These are phyloP conservation scores for Hylia prasina DNA, from an alignment of 2,113 vertebrate genomes.

Conservation along the genomic window DNA sequence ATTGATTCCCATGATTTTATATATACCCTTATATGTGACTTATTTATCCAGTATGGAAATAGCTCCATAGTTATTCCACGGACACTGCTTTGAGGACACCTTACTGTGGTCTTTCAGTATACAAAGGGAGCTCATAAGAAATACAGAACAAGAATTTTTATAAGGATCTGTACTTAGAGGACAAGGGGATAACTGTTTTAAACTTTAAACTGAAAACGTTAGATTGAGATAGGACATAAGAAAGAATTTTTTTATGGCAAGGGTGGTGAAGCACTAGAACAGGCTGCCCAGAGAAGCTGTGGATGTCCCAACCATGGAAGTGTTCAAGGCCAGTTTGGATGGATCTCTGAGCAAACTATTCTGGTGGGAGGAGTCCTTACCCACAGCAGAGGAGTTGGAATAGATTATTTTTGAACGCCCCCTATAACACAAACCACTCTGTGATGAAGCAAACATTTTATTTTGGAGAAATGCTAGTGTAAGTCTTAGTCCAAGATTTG, in stretches of 20 bases:
- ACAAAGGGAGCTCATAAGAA: background rate
- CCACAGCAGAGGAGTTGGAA: rapidly evolving
- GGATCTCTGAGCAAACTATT: background rate
- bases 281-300: background rate
- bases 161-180: background rate
- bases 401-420: background rate
- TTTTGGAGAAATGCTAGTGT: background rate
- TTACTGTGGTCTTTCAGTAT: background rate
- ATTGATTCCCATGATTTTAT: background rate
- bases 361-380: background rate
- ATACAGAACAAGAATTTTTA: background rate
- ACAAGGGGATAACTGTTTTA: background rate
- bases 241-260: background rate
- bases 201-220: background rate
- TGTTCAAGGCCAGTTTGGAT: background rate
- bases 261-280: background rate
- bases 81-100: background rate
- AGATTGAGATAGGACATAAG: background rate
- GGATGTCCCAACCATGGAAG: background rate
- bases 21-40: background rate
- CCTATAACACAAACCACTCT: background rate
- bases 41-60: background rate
- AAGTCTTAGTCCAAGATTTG: background rate
- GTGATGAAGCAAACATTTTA: background rate
- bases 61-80: background rate